A percentile compares a stretch with the other conserved stretches of the same genome.
Evolutionary conservation across 2,888 invertebrate genomes (phyloP).

Genomic region (Lithophane leautieri): DNA sequence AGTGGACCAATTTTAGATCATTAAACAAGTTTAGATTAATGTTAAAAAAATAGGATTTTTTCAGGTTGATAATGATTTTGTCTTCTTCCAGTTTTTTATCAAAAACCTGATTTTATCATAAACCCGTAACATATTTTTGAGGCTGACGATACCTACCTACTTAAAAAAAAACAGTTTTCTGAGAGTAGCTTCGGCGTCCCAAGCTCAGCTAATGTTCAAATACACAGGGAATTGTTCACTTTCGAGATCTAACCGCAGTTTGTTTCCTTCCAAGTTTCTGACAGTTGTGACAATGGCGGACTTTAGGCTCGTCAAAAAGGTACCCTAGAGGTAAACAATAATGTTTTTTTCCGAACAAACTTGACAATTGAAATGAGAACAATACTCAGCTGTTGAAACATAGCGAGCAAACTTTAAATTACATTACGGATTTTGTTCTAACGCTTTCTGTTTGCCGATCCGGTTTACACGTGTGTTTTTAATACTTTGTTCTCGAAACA

Average conservation of each 20-base stretch:
- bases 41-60: too few species aligned
- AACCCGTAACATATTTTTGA: not conserved
- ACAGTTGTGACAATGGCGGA: slow-evolving; percentile 71
- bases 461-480: slow-evolving; percentile 42
- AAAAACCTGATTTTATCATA: too few species aligned
- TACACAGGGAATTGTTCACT: slow-evolving; percentile 45
- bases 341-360: slow-evolving; percentile 55
- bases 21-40: too few species aligned
- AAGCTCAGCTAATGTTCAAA: slow-evolving; percentile 24
- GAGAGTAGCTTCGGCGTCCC: too few species aligned
- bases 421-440: slow-evolving; percentile 57
- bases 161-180: too few species aligned
- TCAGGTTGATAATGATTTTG: too few species aligned
- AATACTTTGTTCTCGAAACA: slow-evolving; percentile 36
- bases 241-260: slow-evolving; percentile 52
- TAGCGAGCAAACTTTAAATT: slow-evolving; percentile 59
- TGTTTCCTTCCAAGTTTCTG: slow-evolving; percentile 62
- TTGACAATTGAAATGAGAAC: slow-evolving; percentile 63
- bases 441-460: slow-evolving; percentile 41
- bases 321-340: slow-evolving; percentile 60
- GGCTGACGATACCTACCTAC: not conserved
- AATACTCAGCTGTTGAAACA: slow-evolving; percentile 43
- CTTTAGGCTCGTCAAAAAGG: slow-evolving; percentile 62
- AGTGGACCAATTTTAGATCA: too few species aligned
- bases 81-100: too few species aligned